phyloP scores from a whole-genome alignment of 2,888 invertebrate species.

The Sphaerophoria taeniata region DNA sequence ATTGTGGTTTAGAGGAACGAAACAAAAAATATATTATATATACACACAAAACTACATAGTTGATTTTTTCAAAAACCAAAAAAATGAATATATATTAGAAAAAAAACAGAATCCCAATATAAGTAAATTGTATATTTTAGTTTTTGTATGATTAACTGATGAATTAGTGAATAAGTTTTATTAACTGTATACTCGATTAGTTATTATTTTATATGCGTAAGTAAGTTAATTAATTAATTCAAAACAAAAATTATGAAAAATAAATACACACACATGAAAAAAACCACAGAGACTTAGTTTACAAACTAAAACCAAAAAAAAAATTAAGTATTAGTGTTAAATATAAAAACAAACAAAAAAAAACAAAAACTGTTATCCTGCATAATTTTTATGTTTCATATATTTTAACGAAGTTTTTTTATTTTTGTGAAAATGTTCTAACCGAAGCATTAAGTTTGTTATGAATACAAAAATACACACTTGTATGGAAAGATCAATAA shows the following conservation, averaged over 20 bases:
- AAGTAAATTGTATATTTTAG: slow-evolving; percentile 66
- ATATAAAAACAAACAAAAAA: no score
- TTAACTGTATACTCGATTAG: slow-evolving; percentile 67
- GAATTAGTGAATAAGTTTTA: slow-evolving; percentile 70
- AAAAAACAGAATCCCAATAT: slow-evolving; percentile 33
- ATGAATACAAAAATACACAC: slow-evolving; percentile 25
- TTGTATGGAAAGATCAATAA: slow-evolving; percentile 26
- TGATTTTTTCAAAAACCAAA: slow-evolving; percentile 45
- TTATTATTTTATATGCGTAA: slow-evolving; percentile 57
- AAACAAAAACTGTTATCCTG: background rate
- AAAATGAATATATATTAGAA: slow-evolving; percentile 1
- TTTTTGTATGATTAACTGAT: slow-evolving; percentile 73
- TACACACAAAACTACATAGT: slow-evolving; percentile 52
- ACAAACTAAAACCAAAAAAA: slow-evolving; percentile 56
- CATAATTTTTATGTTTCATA: slow-evolving; percentile 24
- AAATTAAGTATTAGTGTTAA: slow-evolving; percentile 29
- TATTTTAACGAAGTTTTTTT: slow-evolving; percentile 9
- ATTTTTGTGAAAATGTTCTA: slow-evolving; percentile 32
- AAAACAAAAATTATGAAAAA: slow-evolving; percentile 31
- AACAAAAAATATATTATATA: slow-evolving; percentile 52
- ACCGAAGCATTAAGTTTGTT: slow-evolving; percentile 36
- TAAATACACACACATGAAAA: slow-evolving; percentile 22
- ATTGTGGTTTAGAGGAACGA: slow-evolving; percentile 67
- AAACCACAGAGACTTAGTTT: slow-evolving; percentile 64
- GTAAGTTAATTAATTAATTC: background rate